Evolutionary conservation across 30 jellyfish, hydroid and myxozoan genomes (phyloP), one percentile per base, ranked within the genome.

Genomic region (Hydractinia echinata): DNA sequence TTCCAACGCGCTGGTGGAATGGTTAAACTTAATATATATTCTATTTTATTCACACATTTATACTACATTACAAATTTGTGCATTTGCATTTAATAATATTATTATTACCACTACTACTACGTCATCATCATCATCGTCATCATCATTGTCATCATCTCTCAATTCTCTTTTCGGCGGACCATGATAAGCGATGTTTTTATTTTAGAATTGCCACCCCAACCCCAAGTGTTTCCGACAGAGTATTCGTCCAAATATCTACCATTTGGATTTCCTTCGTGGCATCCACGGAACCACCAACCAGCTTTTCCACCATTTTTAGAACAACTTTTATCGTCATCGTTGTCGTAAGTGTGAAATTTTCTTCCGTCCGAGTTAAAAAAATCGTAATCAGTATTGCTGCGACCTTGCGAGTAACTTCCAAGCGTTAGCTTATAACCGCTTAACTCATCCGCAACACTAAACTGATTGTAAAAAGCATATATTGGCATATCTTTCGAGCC

Each of bases 281-380:
- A 64, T 4, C 18, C 18, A 13, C 39, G 74, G 74, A 64, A 64
- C 74, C 74, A 64, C 74, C 74, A 64, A 64, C 74, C 74, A 13
- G 51, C 74, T 7, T 64, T 7, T 64, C 74, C 74, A 13, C 4
- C 39, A 44, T 7, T n/a, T 64, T 64, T 9, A 13, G 74, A 64
- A 13, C 74, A 64, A 51, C 39, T 13, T 3, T 7, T 51, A 4
- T 64, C 16, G 74, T 64, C 18, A 64, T 64, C 69, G 18, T 13
- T 64, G 9, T 64, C 74, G 19, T 64, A 6, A 7, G 74, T 64
- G 51, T 44, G 8, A 64, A 64, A 64, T 13, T 6, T 7, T 6
- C 7, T 6, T 64, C 74, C 74, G 18, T 64, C 74, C 18, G 9
- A 44, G 16, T 9, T 64, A 44, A 64, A n/a, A n/a, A 44, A 44